These are phyloP conservation scores for Bombus turneri DNA, from an alignment of 1,140 invertebrate species.

Conservation along the genomic window DNA sequence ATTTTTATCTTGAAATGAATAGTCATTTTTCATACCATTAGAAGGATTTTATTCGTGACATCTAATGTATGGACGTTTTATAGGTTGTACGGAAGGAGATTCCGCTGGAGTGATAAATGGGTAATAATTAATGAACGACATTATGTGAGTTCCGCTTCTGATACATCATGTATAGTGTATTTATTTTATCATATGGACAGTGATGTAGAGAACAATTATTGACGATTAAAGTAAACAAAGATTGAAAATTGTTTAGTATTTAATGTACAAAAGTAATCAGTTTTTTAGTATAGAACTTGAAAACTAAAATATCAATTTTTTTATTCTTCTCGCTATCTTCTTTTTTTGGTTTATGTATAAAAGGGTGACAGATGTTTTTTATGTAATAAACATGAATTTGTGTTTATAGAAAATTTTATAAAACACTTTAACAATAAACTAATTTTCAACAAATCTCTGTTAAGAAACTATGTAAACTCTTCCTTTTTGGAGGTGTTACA, in stretches of 20 bases:
- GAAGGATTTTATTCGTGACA: neutral
- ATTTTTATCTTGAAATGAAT: no score
- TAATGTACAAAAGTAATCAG: slow-evolving; percentile 15
- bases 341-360: neutral
- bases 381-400: slow-evolving; percentile 24
- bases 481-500: slow-evolving; percentile 47
- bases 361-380: slow-evolving; percentile 1
- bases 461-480: slow-evolving; percentile 67
- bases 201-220: slow-evolving; percentile 43
- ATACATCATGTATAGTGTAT: slow-evolving; percentile 51
- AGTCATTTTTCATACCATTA: neutral
- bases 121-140: neutral
- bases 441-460: slow-evolving; percentile 58
- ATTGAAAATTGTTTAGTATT: slow-evolving; percentile 49
- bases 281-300: neutral
- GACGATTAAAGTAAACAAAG: slow-evolving; percentile 33
- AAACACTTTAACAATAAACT: slow-evolving; percentile 39
- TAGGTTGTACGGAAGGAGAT: slow-evolving; percentile 79
- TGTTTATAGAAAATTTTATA: slow-evolving; percentile 30
- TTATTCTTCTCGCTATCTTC: neutral
- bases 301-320: slow-evolving; percentile 8
- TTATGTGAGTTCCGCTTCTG: slow-evolving; percentile 3
- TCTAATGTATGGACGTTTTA: slow-evolving; percentile 49
- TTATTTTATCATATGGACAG: slow-evolving; percentile 54
- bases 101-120: slow-evolving; percentile 74